phyloP scores from a whole-genome alignment of 35 echinoderm and acorn worm genomes.

The Patiria miniata region DNA sequence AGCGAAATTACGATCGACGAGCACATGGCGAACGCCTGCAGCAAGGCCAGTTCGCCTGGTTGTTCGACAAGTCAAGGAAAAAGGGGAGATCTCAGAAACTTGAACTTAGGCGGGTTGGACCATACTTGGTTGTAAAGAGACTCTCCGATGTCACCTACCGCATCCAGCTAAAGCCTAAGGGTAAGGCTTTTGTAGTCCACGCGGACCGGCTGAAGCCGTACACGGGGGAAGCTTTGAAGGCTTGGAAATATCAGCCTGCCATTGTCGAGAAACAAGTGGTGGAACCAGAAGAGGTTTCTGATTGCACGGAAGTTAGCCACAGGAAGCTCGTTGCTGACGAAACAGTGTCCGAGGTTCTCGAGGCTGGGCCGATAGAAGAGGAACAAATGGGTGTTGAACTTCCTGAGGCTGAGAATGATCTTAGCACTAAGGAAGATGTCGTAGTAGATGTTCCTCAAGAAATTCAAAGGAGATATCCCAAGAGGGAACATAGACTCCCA shows the following conservation, averaged over 20 bases:
- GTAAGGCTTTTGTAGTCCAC: constrained; percentile 22
- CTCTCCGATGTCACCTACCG: constrained; percentile 48
- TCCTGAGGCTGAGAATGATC: background rate
- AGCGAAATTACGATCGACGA: constrained; percentile 37
- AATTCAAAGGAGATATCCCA: background rate
- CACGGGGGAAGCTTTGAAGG: background rate
- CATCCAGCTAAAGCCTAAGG: background rate
- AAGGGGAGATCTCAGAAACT: constrained; percentile 32
- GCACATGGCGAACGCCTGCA: background rate
- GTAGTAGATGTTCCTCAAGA: background rate
- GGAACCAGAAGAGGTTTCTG: background rate
- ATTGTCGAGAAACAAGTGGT: background rate
- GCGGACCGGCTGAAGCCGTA: constrained; percentile 27
- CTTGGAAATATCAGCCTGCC: background rate
- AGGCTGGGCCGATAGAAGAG: no score
- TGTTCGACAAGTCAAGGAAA: constrained; percentile 10
- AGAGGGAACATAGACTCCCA: background rate
- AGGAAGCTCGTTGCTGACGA: no score
- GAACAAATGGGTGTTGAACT: no score
- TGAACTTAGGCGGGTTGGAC: constrained; percentile 37
- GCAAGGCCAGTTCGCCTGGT: constrained; percentile 38
- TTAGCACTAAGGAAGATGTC: background rate
- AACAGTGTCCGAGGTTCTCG: no score
- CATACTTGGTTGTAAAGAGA: constrained; percentile 31
- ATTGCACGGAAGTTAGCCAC: background rate